Evolutionary conservation across 2,888 invertebrate genomes (phyloP).

Genomic region (Lysandra coridon): DNA sequence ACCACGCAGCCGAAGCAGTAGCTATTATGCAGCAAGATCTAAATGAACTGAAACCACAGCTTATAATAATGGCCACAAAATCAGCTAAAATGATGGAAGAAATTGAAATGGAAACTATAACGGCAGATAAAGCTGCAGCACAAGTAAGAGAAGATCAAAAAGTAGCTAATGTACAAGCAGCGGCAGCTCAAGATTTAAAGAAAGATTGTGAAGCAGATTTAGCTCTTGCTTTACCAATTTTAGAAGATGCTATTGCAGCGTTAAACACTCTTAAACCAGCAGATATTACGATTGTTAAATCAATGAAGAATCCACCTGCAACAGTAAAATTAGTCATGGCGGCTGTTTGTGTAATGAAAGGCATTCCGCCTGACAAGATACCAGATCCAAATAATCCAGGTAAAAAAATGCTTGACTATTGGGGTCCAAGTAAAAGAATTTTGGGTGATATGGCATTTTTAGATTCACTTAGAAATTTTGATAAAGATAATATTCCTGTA

Average conservation of each 20-base stretch:
- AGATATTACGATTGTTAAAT: constrained; percentile 92
- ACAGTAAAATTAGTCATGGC: constrained; percentile 92
- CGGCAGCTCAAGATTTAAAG: constrained; percentile 90
- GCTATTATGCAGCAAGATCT: constrained; percentile 88
- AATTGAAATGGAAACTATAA: constrained; percentile 87
- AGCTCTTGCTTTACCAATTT: constrained; percentile 91
- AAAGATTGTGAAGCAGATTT: constrained; percentile 96
- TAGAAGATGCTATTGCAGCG: constrained; percentile 87
- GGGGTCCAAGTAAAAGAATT: constrained; percentile 91
- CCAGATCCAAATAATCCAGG: constrained; percentile 85
- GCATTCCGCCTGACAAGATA: constrained; percentile 87
- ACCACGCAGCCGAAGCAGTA: constrained; percentile 88
- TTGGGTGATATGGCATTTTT: constrained; percentile 91
- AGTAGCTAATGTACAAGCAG: constrained; percentile 92
- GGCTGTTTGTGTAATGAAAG: constrained; percentile 94
- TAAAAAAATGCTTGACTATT: constrained; percentile 87
- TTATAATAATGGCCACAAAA: constrained; percentile 86
- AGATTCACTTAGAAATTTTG: constrained; percentile 87
- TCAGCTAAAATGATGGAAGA: constrained; percentile 87
- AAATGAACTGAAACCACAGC: constrained; percentile 86
- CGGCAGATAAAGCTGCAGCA: constrained; percentile 88
- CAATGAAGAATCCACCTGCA: constrained; percentile 93
- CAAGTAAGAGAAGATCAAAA: constrained; percentile 93
- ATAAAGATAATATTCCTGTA: constrained; percentile 90
- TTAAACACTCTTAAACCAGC: constrained; percentile 91